Base-by-base conservation (phyloP, 2,797 vertebrate species). In the Columba guinea region DNA sequence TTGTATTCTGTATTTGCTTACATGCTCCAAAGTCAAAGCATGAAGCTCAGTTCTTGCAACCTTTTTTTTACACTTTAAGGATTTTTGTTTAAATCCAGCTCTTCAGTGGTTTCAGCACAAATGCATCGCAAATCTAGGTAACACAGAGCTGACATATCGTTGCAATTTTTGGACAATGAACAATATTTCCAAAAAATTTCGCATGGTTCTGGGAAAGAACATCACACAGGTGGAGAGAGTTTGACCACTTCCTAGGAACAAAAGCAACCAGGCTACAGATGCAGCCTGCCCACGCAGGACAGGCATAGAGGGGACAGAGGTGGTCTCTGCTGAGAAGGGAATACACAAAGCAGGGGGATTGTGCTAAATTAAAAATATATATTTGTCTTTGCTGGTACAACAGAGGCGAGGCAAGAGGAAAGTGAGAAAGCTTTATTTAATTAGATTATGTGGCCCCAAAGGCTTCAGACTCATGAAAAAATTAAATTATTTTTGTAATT, bases 371-470 rank as follows among this genome's bases (percentile, higher is more conserved):
- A 90, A 93, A 94, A 84, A 90, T 44, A 90, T 68, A 4, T 92
- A 75, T 96, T 97, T 96, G 86, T 80, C 93, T 96, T 90, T 87
- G 58, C 49, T 90, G 69, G 37, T 84, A 87, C 71, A 80, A 87
- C 69, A 88, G 88, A 71, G 92, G 86, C 78, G 74, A 55, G 90
- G 78, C 77, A 27, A 80, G 84, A 93, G 46, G 64, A 74, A 95
- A 95, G 89, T 64, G 67, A 89, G 92, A 89, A 94, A 83, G 90
- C 90, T 93, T 85, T 94, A 87, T 91, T 97, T 96, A 96, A 96
- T 97, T 96, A 96, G 96, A 96, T 96, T 93, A 95, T 68, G 68
- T 92, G 84, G 88, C 90, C 95, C 93, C 92, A 96, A 94, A 93
- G 93, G 96, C 88, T 94, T 96, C 84, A 89, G 81, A 46, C 86